phyloP scores from a whole-genome alignment of 2,113 vertebrate genomes.

The Phrynosoma blainvillii region DNA sequence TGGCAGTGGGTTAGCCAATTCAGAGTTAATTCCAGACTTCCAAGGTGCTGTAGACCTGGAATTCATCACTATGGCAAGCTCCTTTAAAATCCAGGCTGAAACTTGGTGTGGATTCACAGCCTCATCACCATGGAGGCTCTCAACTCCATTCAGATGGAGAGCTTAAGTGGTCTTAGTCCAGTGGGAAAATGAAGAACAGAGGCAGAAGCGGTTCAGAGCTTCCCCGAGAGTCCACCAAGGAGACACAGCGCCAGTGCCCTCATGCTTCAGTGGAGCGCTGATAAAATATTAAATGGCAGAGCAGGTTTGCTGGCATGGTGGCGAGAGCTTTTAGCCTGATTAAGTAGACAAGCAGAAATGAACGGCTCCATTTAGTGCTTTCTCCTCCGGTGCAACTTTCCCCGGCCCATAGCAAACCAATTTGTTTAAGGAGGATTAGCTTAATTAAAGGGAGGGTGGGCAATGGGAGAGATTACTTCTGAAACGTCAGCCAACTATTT shows the following conservation, averaged over 20 bases:
- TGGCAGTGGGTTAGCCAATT: too few species aligned
- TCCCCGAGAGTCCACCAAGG: neutral
- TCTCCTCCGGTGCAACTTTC: neutral
- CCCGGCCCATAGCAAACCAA: neutral
- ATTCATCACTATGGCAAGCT: too few species aligned
- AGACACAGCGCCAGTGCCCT: fast-evolving
- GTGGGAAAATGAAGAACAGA: neutral
- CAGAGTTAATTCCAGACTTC: too few species aligned
- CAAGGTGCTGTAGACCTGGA: too few species aligned
- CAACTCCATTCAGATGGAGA: neutral
- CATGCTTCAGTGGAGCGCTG: fast-evolving
- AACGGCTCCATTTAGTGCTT: neutral
- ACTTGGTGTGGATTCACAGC: too few species aligned
- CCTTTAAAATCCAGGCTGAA: too few species aligned
- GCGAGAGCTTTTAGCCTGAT: neutral
- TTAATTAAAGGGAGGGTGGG: slow-evolving; percentile 35
- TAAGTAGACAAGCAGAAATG: neutral
- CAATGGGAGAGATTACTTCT: neutral
- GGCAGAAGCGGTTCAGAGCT: neutral
- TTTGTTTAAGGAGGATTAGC: slow-evolving; percentile 19
- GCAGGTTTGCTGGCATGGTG: neutral
- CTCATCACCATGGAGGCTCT: too few species aligned
- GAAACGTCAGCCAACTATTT: slow-evolving; percentile 52
- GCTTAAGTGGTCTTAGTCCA: neutral
- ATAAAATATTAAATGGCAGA: neutral